These are phyloP conservation scores for Kryptolebias marmoratus DNA, from an alignment of 2,113 vertebrate genomes.

Conservation along the genomic window DNA sequence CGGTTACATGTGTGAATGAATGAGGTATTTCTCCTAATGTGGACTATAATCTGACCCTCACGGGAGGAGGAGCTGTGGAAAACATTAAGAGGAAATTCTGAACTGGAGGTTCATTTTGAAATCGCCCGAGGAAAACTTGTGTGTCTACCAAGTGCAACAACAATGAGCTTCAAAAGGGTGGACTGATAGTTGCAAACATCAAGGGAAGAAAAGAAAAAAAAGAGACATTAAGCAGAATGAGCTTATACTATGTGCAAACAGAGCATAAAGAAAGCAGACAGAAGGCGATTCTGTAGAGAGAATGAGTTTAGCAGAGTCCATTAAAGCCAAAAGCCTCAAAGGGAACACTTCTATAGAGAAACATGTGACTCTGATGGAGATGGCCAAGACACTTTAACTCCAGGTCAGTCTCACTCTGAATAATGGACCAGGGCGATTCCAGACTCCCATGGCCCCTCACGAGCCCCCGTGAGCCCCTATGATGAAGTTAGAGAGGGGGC, in stretches of 20 bases:
- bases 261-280: slow-evolving; percentile 73
- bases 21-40: slow-evolving; percentile 70
- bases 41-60: slow-evolving; percentile 63
- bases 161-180: slow-evolving; percentile 11
- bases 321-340: slow-evolving; percentile 78
- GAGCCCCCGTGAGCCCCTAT: slow-evolving; percentile 57
- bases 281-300: slow-evolving; percentile 70
- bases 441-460: slow-evolving; percentile 68
- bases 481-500: slow-evolving; percentile 79
- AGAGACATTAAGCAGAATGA: slow-evolving; percentile 31
- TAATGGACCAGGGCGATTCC: slow-evolving; percentile 77
- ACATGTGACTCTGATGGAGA: slow-evolving; percentile 68
- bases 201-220: slow-evolving; percentile 12
- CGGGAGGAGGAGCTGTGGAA: slow-evolving; percentile 54
- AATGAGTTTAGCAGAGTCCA: slow-evolving; percentile 81
- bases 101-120: slow-evolving; percentile 24
- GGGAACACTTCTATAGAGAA: slow-evolving; percentile 65
- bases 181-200: slow-evolving; percentile 2
- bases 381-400: slow-evolving; percentile 69
- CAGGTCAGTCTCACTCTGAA: slow-evolving; percentile 70
- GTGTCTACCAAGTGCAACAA: slow-evolving; percentile 17
- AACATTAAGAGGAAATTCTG: slow-evolving; percentile 40
- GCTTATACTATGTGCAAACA: slow-evolving; percentile 57
- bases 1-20: slow-evolving; percentile 64
- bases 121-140: slow-evolving; percentile 6